These are phyloP conservation scores for Amiota communis DNA, from an alignment of 2,888 invertebrate species.

Conservation along the genomic window DNA sequence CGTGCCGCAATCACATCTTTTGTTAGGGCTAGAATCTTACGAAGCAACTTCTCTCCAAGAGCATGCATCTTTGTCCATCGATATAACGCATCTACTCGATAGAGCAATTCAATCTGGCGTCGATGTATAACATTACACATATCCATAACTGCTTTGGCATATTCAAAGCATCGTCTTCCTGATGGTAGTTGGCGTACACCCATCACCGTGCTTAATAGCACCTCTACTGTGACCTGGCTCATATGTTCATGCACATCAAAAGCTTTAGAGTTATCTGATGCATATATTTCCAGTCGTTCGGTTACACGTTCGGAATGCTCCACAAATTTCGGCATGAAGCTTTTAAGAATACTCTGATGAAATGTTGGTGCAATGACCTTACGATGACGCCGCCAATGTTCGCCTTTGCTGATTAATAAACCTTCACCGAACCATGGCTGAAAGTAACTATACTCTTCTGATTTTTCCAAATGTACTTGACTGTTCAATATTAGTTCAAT, in stretches of 20 bases:
- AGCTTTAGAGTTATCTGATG: conserved; percentile 73
- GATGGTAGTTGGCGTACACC: conserved; percentile 82
- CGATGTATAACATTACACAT: conserved; percentile 87
- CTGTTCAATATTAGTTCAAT: conserved; percentile 82
- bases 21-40: conserved; percentile 82
- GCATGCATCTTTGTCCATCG: conserved; percentile 79
- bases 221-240: conserved; percentile 83
- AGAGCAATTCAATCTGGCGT: conserved; percentile 81
- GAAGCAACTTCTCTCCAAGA: conserved; percentile 78
- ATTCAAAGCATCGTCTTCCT: conserved; percentile 80
- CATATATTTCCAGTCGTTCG: conserved; percentile 75
- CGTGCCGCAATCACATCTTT: conserved; percentile 78
- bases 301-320: conserved; percentile 81
- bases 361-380: conserved; percentile 87
- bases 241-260: conserved; percentile 85
- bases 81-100: conserved; percentile 80
- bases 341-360: conserved; percentile 84
- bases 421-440: conserved; percentile 85
- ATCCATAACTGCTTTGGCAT: conserved; percentile 87
- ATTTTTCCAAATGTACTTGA: conserved; percentile 81
- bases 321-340: conserved; percentile 82
- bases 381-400: conserved; percentile 83
- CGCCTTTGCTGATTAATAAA: conserved; percentile 81
- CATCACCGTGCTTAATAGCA: conserved; percentile 85
- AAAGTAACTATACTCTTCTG: conserved; percentile 81